Conservation (phyloP, 2,888 invertebrate genomes). For the Andrena bicolor region DNA sequence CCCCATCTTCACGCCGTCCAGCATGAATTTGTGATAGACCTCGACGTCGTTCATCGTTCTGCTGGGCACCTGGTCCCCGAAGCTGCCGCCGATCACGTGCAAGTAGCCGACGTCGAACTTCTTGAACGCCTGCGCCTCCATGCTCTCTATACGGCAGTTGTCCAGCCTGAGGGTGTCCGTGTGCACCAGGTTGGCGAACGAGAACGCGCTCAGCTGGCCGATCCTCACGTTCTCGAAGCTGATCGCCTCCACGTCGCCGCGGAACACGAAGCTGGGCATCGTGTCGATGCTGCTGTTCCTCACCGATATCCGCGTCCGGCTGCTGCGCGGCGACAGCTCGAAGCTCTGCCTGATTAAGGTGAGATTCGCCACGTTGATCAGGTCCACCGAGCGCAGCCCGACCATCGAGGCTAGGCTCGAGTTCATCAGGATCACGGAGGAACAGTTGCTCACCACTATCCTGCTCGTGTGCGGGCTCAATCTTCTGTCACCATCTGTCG, state of each 20-base stretch:
- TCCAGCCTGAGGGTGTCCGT: conserved; percentile 88
- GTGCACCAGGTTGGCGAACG: conserved; percentile 90
- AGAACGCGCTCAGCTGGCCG: conserved; percentile 89
- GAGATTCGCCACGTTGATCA: conserved; percentile 88
- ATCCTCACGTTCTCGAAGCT: conserved; percentile 88
- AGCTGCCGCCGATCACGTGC: conserved; percentile 87
- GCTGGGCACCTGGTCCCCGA: conserved; percentile 88
- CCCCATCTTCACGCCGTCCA: conserved; percentile 89
- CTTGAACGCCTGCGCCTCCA: conserved; percentile 92
- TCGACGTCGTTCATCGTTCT: conserved; percentile 91
- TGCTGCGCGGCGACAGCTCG: conserved; percentile 76
- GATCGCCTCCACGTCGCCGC: conserved; percentile 90
- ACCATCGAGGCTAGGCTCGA: conserved; percentile 87
- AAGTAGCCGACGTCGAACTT: conserved; percentile 91
- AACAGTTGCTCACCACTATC: conserved; percentile 90
- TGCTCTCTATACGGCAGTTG: conserved; percentile 87
- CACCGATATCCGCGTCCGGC: conserved; percentile 83
- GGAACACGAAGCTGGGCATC: conserved; percentile 87
- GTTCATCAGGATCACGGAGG: conserved; percentile 77
- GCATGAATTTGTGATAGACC: conserved; percentile 88
- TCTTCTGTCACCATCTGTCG: conserved; percentile 87
- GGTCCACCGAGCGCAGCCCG: conserved; percentile 88
- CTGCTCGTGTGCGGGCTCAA: conserved; percentile 86
- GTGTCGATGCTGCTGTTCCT: conserved; percentile 84
- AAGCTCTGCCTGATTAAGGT: conserved; percentile 86